Conservation (phyloP, 2,888 invertebrate genomes). For the Pedicia rivosa region DNA sequence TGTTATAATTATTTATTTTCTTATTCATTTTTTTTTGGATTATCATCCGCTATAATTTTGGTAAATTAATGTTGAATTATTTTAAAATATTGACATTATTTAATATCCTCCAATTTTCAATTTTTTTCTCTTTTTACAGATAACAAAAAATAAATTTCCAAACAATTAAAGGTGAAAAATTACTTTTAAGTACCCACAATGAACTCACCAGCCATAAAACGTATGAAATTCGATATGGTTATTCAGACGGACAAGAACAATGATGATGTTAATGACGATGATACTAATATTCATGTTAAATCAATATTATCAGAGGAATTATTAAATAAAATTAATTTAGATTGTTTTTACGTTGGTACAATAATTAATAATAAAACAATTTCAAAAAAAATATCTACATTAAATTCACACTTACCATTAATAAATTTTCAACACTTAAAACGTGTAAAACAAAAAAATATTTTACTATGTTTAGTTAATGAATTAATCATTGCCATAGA, state of each 20-base stretch:
- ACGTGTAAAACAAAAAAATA: conserved; percentile 42
- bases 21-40: too few species aligned
- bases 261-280: background rate
- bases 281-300: conserved; percentile 16
- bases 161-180: too few species aligned
- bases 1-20: too few species aligned
- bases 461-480: conserved; percentile 36
- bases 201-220: too few species aligned
- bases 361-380: conserved; percentile 43
- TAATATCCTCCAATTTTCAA: too few species aligned
- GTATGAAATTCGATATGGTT: background rate
- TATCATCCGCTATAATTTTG: too few species aligned
- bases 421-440: conserved; percentile 53
- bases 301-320: conserved; percentile 41
- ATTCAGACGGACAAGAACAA: background rate
- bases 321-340: conserved; percentile 31
- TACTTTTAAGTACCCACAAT: too few species aligned
- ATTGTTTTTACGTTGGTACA: conserved; percentile 41
- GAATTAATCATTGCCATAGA: conserved; percentile 27
- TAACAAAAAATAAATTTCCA: too few species aligned
- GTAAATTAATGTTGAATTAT: too few species aligned
- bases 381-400: conserved; percentile 40
- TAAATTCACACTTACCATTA: conserved; percentile 42
- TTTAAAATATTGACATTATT: too few species aligned
- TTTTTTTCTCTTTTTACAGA: too few species aligned